A percentile compares a stretch with the other conserved stretches of the same genome.
phyloP scores from a whole-genome alignment of 2,888 invertebrate species.

The Dryomyza anilis region DNA sequence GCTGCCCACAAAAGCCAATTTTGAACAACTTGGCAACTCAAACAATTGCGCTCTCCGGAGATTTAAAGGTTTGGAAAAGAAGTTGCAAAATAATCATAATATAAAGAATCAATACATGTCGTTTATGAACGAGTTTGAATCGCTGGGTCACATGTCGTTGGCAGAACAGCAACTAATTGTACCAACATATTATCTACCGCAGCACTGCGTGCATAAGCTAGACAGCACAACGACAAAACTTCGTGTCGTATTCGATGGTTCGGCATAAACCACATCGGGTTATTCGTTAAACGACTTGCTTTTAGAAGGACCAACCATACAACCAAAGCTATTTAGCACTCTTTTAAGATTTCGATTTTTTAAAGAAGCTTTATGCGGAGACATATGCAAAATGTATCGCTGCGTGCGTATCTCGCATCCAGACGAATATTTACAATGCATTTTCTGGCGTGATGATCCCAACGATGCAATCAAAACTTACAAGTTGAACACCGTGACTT shows the following conservation, averaged over 20 bases:
- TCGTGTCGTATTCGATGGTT: conserved; percentile 27
- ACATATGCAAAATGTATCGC: conserved; percentile 33
- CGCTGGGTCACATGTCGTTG: conserved; percentile 23
- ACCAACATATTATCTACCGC: conserved; percentile 25
- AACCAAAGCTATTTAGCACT: conserved; percentile 20
- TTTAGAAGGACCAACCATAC: conserved; percentile 30
- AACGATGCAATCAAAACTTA: conserved; percentile 24
- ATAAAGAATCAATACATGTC: conserved; percentile 7
- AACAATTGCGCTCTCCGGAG: conserved; percentile 27
- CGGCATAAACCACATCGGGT: conserved; percentile 28
- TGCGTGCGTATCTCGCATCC: conserved; percentile 25
- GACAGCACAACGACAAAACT: conserved; percentile 27
- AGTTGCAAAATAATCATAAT: conserved; percentile 20
- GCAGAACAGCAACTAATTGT: conserved; percentile 11
- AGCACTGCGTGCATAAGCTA: conserved; percentile 27
- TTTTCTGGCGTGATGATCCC: conserved; percentile 27
- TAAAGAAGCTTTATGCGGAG: conserved; percentile 21
- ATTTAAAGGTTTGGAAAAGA: conserved; percentile 31
- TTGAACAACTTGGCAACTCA: conserved; percentile 11
- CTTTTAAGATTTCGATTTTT: conserved; percentile 11
- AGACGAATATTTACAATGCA: conserved; percentile 31
- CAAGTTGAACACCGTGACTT: conserved; percentile 25
- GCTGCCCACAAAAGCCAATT: conserved; percentile 23
- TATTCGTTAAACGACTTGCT: conserved; percentile 26
- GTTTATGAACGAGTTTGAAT: not conserved